Evolutionary conservation across 2,113 vertebrate species (phyloP), one percentile per base, ranked within the genome.

Genomic region (Sorex araneus): DNA sequence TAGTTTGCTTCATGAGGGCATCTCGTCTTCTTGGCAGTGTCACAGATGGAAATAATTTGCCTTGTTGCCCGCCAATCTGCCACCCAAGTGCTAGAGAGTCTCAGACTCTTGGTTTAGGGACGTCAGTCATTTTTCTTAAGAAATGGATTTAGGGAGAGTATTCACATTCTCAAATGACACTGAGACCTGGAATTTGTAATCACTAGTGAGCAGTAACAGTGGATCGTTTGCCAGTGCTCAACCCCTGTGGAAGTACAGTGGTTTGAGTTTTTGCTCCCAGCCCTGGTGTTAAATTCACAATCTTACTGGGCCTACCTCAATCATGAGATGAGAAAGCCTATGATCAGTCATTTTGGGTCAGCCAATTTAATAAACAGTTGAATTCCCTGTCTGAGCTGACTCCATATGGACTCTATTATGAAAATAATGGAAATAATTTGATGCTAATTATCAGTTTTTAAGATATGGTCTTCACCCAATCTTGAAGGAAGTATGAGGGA

Each of bases 291-390:
- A 79, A 85, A 66, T 8, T 23, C 18, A 34, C 19, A 13, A 10
- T 79, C 43, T 13, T 79, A 54, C 73, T 82, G 32, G 12, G 32
- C 83, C 67, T 21, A 36, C 19, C 74, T 34, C 30, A 70, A 67
- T 57, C 90, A 50, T 81, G 69, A 74, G 47, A n/a, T 82, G 27
- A 40, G 60, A 80, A 90, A 76, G 10, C 47, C n/a, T 90, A 15
- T 81, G 63, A 67, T 30, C 50, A 25, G 82, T 80, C 69, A n/a
- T 90, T 23, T 63, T 63, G 57, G 10, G 27, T 75, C 60, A 69
- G 21, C 10, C 47, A 63, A 27, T 40, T 75, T 47, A 60, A 60
- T 76, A 86, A 40, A 32, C 47, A n/a, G 50, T 64, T 81, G 47
- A 67, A 63, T 15, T 63, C 25, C 60, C 60, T 63, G 8, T 15